Evolutionary conservation across 1,140 invertebrate genomes (phyloP).

Genomic region (Helicoverpa armigera): DNA sequence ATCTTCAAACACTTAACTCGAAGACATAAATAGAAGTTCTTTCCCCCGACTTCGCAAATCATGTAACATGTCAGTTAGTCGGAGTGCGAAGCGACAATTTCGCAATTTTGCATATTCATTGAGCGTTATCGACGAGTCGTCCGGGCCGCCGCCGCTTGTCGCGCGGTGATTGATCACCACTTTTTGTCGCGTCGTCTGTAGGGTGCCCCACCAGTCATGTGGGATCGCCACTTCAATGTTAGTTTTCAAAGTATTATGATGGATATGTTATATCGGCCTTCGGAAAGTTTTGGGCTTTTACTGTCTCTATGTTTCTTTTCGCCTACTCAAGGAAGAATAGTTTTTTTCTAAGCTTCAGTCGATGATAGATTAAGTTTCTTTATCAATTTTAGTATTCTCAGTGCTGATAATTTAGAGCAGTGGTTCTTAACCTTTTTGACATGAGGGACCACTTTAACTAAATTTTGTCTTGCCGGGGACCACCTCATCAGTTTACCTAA

Average conservation of each 20-base stretch:
- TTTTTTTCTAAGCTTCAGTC: too few species aligned
- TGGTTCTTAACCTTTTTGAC: too few species aligned
- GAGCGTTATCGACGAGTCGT: slow-evolving; percentile 23
- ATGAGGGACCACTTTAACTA: too few species aligned
- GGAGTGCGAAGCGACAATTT: slow-evolving; percentile 21
- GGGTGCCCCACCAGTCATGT: background rate
- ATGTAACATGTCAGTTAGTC: slow-evolving; percentile 36
- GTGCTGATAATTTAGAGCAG: too few species aligned
- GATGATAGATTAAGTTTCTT: too few species aligned
- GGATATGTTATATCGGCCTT: background rate
- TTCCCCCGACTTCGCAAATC: slow-evolving; percentile 1
- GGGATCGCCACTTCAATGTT: background rate
- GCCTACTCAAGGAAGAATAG: background rate
- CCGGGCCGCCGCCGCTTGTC: slow-evolving; percentile 18
- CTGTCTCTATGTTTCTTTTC: background rate
- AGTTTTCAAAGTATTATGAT: background rate
- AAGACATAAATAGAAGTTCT: slow-evolving; percentile 26
- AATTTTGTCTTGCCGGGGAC: too few species aligned
- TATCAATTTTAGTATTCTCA: too few species aligned
- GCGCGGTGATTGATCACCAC: slow-evolving; percentile 35
- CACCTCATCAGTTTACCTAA: too few species aligned
- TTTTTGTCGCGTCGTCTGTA: slow-evolving; percentile 9
- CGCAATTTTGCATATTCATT: slow-evolving; percentile 46
- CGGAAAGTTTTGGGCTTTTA: background rate
- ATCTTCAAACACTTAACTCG: too few species aligned